Percentiles rank a stretch among this genome's conserved stretches.
Conservation (phyloP, 2,797 vertebrate species). For the Chromis chromis region DNA sequence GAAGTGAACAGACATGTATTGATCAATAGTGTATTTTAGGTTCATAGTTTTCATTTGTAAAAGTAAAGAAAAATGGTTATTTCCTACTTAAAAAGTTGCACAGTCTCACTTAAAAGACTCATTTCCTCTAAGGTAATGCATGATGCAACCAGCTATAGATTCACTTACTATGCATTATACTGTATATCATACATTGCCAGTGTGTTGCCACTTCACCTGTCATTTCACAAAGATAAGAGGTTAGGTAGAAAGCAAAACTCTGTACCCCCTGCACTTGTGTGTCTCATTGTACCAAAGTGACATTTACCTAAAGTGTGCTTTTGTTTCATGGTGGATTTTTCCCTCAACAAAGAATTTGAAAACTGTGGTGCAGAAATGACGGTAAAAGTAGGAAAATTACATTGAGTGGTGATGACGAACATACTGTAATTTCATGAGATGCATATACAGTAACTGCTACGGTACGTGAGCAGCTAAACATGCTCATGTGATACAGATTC, state of each 20-base stretch:
- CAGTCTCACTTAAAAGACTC: neutral
- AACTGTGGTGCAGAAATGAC: neutral
- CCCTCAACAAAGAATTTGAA: neutral
- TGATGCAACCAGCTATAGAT: no score
- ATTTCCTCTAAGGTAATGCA: neutral
- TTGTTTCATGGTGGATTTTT: neutral
- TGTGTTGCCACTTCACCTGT: neutral
- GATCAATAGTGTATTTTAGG: neutral
- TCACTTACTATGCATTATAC: neutral
- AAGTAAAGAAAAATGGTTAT: neutral
- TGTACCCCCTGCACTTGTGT: neutral
- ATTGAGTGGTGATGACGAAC: neutral
- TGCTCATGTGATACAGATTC: slow-evolving; percentile 38
- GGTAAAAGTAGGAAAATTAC: slow-evolving; percentile 24
- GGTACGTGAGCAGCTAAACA: slow-evolving; percentile 35
- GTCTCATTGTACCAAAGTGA: neutral
- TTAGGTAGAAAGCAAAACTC: neutral
- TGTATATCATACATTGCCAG: neutral
- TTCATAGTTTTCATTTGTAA: neutral
- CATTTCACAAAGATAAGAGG: neutral
- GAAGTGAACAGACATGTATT: neutral
- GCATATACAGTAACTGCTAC: slow-evolving; percentile 38
- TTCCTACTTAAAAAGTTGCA: neutral
- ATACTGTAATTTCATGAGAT: slow-evolving; percentile 32
- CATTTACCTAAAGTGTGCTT: neutral